Conservation (phyloP, 1,140 invertebrate genomes). For the Drosophila arawakana region DNA sequence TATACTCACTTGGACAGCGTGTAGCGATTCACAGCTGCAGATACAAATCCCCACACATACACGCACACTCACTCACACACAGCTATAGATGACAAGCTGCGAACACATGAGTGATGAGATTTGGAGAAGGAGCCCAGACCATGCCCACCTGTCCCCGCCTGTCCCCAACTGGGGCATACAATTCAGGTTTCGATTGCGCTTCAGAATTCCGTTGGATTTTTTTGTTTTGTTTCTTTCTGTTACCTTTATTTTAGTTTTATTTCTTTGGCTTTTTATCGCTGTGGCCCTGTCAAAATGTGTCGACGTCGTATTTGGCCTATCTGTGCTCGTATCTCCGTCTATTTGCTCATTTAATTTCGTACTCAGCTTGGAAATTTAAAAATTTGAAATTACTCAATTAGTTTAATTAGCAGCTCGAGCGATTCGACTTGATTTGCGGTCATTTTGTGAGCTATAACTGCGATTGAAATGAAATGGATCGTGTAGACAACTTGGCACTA, state of each 20-base stretch:
- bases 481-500: constrained; percentile 37
- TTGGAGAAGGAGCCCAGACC: background rate
- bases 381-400: constrained; percentile 79
- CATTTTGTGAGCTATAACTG: constrained; percentile 51
- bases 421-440: constrained; percentile 61
- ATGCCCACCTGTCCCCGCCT: constrained; percentile 22
- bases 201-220: constrained; percentile 37
- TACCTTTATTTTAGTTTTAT: constrained; percentile 30
- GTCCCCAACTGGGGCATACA: constrained; percentile 33
- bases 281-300: constrained; percentile 23
- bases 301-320: constrained; percentile 15
- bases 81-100: constrained; percentile 14
- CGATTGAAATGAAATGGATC: constrained; percentile 70
- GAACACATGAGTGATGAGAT: constrained; percentile 30
- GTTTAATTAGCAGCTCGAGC: constrained; percentile 73
- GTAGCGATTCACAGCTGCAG: constrained; percentile 32
- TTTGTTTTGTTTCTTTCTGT: constrained; percentile 40
- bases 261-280: constrained; percentile 39
- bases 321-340: constrained; percentile 44
- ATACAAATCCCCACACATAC: constrained; percentile 24
- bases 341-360: constrained; percentile 79
- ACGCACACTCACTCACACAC: constrained; percentile 5
- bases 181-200: constrained; percentile 66
- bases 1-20: constrained; percentile 27
- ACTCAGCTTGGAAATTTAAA: constrained; percentile 55